phyloP scores from a whole-genome alignment of 2,797 vertebrate genomes.

The Lagorchestes hirsutus region DNA sequence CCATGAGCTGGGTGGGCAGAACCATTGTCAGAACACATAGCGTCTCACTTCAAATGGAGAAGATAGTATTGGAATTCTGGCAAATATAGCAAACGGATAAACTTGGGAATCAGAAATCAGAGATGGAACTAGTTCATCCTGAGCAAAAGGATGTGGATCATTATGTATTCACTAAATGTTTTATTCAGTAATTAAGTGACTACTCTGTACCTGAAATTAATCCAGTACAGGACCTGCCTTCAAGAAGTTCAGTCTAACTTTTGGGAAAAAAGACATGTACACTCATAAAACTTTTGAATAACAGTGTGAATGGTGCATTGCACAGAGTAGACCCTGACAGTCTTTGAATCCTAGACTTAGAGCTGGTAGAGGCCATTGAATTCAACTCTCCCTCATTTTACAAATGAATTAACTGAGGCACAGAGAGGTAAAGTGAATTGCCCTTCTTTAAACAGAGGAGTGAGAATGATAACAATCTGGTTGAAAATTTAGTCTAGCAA shows the following conservation, averaged over 20 bases:
- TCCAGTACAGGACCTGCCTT: not conserved
- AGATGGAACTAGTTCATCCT: slow-evolving; percentile 45
- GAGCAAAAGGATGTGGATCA: not conserved
- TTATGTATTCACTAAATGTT: not conserved
- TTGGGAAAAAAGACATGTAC: not conserved
- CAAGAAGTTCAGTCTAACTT: not conserved
- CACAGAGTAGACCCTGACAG: not conserved
- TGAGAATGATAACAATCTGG: not conserved
- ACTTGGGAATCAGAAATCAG: not conserved
- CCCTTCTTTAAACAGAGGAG: not conserved
- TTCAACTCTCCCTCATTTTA: not conserved
- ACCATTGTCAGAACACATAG: not conserved
- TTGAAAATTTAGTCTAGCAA: not conserved
- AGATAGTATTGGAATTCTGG: not conserved
- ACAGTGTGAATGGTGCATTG: not conserved
- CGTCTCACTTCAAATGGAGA: not conserved
- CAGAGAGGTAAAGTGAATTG: not conserved
- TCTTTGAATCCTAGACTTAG: not conserved
- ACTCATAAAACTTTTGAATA: not conserved
- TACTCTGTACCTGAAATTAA: not conserved
- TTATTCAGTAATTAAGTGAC: not conserved
- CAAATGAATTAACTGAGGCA: not conserved
- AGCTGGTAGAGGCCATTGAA: not conserved
- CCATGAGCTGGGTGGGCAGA: not conserved
- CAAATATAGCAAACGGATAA: not conserved